Base-by-base conservation (phyloP, 1,140 invertebrate genomes). In the Drosophila arizonae region DNA sequence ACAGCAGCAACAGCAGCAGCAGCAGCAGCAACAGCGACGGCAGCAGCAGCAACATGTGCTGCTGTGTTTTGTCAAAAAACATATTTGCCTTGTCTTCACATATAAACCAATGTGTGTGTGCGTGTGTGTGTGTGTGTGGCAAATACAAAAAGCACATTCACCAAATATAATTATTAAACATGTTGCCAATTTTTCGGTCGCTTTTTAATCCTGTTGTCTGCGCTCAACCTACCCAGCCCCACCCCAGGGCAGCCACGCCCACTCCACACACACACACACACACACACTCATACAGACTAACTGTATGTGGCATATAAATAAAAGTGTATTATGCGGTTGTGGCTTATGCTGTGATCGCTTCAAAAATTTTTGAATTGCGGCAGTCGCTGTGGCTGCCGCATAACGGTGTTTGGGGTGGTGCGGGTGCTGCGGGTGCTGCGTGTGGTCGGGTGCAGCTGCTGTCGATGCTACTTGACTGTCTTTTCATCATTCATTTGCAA, bases 131-230 rank as follows among this genome's bases (percentile, higher is more conserved):
- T 9, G 60, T 51, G 51, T 41, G 46, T 51, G 66, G 45, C 64
- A 56, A 39, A 65, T 46, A 65, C 60, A 71, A 70, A 82, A 77
- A 84, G 84, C 79, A 82, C 63, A 86, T 88, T 87, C 82, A 87
- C 82, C 75, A 87, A 86, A 87, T 88, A 87, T 87, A 87, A 87
- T 87, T 87, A 87, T 87, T 87, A 88, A 87, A 87, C 82, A 87
- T 87, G 82, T 87, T 87, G 82, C 82, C 79, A 87, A 87, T 88
- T 87, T 86, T 87, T 81, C 84, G 84, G 82, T 84, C 84, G 84
- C 84, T 87, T 87, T 87, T 87, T 87, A 87, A 88, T 87, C 84
- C 84, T 79, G 76, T 87, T 87, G 84, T 87, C 84, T 87, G 84
- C 76, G 26, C 26, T 9, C 58, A 39, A 43, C 36, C 64, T 46